phyloP scores from a whole-genome alignment of 1,140 invertebrate species.

The Archivesica marissinica region DNA sequence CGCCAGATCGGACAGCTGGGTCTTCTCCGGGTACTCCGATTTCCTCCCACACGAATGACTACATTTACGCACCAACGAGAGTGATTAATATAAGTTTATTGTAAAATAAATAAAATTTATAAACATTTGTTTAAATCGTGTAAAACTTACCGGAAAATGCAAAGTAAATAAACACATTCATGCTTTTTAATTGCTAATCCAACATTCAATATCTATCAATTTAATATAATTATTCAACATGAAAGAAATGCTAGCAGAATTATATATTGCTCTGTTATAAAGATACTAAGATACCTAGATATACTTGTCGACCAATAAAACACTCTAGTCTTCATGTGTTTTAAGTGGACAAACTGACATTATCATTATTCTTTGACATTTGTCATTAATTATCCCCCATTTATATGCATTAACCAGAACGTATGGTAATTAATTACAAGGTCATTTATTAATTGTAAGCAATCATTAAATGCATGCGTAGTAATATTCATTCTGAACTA shows the following conservation, averaged over 20 bases:
- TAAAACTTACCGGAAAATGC: background rate
- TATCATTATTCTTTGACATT: background rate
- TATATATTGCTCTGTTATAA: no score
- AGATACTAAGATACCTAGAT: background rate
- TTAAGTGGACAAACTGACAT: constrained; percentile 9
- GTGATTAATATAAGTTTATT: background rate
- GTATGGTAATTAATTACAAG: background rate
- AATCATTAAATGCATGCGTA: background rate
- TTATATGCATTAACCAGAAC: background rate
- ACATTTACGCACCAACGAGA: background rate
- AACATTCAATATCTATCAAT: background rate
- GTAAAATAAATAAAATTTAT: background rate
- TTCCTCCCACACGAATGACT: background rate
- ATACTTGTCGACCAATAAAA: background rate
- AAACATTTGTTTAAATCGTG: background rate
- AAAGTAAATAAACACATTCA: background rate
- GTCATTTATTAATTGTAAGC: constrained; percentile 10
- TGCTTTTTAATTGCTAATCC: background rate
- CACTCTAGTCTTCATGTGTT: background rate
- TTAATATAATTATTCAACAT: background rate
- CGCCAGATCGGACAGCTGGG: background rate
- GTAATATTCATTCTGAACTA: no score
- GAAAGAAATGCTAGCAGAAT: background rate
- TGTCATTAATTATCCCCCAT: background rate
- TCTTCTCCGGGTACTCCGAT: background rate